Evolutionary conservation across 1,140 invertebrate species (phyloP).

Genomic region (Scaptodrosophila lebanonensis): DNA sequence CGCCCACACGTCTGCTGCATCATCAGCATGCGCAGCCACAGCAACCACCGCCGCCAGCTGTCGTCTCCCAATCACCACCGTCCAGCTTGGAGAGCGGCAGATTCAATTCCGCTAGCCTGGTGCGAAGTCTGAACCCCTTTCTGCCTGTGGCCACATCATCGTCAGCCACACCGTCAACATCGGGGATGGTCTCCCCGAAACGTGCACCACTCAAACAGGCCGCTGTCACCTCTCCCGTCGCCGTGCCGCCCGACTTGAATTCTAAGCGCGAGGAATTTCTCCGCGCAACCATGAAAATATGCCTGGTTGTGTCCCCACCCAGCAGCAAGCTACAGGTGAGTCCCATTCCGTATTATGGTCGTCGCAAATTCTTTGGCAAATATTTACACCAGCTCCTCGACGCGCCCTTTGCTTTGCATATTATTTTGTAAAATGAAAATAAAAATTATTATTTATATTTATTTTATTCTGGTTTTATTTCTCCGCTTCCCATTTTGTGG

Average conservation of each 20-base stretch:
- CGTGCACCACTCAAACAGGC: conserved; percentile 39
- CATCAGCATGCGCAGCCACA: conserved; percentile 41
- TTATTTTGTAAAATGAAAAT: background rate
- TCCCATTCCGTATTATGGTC: too few relatives aligned
- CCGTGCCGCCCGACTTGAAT: conserved; percentile 61
- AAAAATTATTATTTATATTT: background rate
- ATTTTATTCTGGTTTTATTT: background rate
- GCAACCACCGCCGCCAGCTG: conserved; percentile 9
- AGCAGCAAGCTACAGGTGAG: conserved; percentile 76
- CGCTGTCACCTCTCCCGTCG: conserved; percentile 44
- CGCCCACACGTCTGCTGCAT: conserved; percentile 59
- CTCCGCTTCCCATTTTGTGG: too few relatives aligned
- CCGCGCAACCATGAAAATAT: conserved; percentile 77
- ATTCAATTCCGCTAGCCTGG: conserved; percentile 37
- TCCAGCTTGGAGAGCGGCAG: conserved; percentile 13
- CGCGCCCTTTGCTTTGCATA: background rate
- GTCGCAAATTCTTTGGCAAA: background rate
- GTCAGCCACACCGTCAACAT: too few relatives aligned
- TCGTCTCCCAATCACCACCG: conserved; percentile 13
- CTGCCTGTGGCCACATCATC: conserved; percentile 31
- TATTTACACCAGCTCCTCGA: too few relatives aligned
- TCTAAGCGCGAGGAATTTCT: conserved; percentile 78
- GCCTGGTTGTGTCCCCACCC: conserved; percentile 75
- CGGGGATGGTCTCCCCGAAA: too few relatives aligned
- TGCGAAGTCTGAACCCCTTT: conserved; percentile 52